Conservation (phyloP, 1,140 invertebrate species). For the Thaumatotibia leucotreta region DNA sequence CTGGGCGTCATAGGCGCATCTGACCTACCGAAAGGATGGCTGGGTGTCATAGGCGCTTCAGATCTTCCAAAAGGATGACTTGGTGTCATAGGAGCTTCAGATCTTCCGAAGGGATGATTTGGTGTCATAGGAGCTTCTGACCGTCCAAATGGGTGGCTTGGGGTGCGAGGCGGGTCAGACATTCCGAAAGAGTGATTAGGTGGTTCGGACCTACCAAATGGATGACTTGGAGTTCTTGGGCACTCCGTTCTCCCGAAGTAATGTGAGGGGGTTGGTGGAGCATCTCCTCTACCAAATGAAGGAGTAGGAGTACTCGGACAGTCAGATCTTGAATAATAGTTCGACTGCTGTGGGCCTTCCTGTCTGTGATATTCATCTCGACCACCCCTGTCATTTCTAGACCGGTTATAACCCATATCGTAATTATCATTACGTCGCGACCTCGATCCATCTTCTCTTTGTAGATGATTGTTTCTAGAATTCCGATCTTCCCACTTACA, state of each 20-base stretch:
- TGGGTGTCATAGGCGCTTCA: slow-evolving; percentile 29
- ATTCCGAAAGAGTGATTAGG: slow-evolving; percentile 11
- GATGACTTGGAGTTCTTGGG: slow-evolving; percentile 18
- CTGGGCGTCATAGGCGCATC: slow-evolving; percentile 32
- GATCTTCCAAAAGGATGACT: slow-evolving; percentile 23
- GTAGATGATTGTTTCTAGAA: slow-evolving; percentile 16
- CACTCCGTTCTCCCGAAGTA: slow-evolving; percentile 4
- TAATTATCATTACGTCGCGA: slow-evolving; percentile 13
- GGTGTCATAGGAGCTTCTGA: slow-evolving; percentile 21
- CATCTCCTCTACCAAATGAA: slow-evolving; percentile 15
- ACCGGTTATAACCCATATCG: slow-evolving; percentile 20
- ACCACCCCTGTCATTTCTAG: slow-evolving; percentile 27
- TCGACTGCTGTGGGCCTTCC: not conserved
- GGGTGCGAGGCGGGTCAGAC: slow-evolving; percentile 14
- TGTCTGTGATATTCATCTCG: slow-evolving; percentile 16
- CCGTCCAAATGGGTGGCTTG: slow-evolving; percentile 24
- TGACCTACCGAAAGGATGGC: slow-evolving; percentile 31
- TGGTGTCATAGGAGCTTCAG: slow-evolving; percentile 21
- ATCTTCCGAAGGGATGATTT: slow-evolving; percentile 26
- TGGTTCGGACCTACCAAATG: slow-evolving; percentile 20
- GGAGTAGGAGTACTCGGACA: slow-evolving; percentile 17
- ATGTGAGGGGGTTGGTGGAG: slow-evolving; percentile 1
- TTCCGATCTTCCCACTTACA: slow-evolving; percentile 12
- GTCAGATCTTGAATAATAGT: slow-evolving; percentile 16
- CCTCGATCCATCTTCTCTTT: slow-evolving; percentile 20